A percentile compares a stretch with the other conserved stretches of the same genome.
These are phyloP conservation scores for Ennomos quercinarius DNA, from an alignment of 2,888 invertebrate genomes.

Conservation along the genomic window DNA sequence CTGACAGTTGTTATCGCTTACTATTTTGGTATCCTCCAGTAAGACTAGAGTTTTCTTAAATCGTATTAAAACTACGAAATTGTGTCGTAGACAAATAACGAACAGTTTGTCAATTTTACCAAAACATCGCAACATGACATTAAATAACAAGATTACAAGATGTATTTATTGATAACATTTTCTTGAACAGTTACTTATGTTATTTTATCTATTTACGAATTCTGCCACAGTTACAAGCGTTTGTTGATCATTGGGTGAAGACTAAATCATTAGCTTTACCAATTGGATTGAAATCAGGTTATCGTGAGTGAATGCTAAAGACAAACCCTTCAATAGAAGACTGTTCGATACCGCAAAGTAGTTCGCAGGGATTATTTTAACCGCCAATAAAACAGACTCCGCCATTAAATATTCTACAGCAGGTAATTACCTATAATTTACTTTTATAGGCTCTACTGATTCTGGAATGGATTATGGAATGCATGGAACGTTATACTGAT, in stretches of 20 bases:
- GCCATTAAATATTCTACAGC: conserved; percentile 21
- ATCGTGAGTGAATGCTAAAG: too few species aligned
- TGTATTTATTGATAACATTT: too few species aligned
- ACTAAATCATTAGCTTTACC: conserved; percentile 37
- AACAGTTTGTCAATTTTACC: too few species aligned
- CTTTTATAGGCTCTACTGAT: conserved; percentile 1
- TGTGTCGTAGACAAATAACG: too few species aligned
- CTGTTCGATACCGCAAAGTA: conserved; percentile 40
- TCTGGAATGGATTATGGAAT: background rate
- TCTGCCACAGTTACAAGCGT: conserved; percentile 10
- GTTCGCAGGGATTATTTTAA: conserved; percentile 42
- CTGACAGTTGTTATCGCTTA: too few species aligned
- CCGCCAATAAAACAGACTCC: conserved; percentile 38
- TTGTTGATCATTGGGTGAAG: conserved; percentile 16
- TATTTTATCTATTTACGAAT: background rate
- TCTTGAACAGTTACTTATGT: too few species aligned
- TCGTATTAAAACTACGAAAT: too few species aligned
- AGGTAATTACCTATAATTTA: conserved; percentile 27
- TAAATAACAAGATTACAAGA: too few species aligned
- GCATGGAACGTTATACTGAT: conserved; percentile 1
- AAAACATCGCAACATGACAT: too few species aligned
- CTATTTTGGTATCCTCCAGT: too few species aligned
- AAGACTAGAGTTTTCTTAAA: too few species aligned
- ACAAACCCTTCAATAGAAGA: conserved; percentile 36
- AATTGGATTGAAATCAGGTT: conserved; percentile 44